These are phyloP conservation scores for Drosophila nr. perissopoda DNA, from an alignment of 2,888 invertebrate genomes.

Conservation along the genomic window DNA sequence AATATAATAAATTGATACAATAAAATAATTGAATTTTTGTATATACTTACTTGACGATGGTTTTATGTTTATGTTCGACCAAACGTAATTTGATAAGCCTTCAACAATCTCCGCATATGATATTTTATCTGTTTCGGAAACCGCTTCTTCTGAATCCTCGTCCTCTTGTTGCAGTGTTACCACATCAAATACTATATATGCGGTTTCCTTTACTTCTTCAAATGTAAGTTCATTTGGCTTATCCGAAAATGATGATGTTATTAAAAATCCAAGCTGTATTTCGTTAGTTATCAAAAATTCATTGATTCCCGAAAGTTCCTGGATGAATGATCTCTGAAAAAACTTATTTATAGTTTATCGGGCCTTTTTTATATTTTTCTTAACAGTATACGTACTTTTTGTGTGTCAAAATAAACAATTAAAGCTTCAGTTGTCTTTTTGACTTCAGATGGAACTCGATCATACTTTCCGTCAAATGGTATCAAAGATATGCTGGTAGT, in stretches of 20 bases:
- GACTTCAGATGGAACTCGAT: conserved; percentile 57
- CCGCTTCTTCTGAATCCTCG: conserved; percentile 24
- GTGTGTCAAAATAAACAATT: conserved; percentile 62
- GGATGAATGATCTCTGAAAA: conserved; percentile 56
- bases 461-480: conserved; percentile 58
- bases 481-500: conserved; percentile 53
- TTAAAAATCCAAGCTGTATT: conserved; percentile 61
- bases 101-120: conserved; percentile 50
- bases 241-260: conserved; percentile 44
- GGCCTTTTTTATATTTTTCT: neutral
- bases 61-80: conserved; percentile 53
- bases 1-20: neutral
- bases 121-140: conserved; percentile 21
- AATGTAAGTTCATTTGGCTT: conserved; percentile 46
- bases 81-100: conserved; percentile 50
- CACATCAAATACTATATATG: conserved; percentile 57
- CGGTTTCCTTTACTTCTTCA: conserved; percentile 51
- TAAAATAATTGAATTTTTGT: neutral
- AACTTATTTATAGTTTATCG: neutral
- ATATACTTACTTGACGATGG: conserved; percentile 28
- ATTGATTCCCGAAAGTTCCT: conserved; percentile 47
- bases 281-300: conserved; percentile 46
- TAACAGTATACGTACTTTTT: conserved; percentile 41
- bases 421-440: conserved; percentile 51
- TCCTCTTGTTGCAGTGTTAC: conserved; percentile 48